Base-by-base conservation (phyloP, 2,113 vertebrate species). In the Nasalis larvatus region DNA sequence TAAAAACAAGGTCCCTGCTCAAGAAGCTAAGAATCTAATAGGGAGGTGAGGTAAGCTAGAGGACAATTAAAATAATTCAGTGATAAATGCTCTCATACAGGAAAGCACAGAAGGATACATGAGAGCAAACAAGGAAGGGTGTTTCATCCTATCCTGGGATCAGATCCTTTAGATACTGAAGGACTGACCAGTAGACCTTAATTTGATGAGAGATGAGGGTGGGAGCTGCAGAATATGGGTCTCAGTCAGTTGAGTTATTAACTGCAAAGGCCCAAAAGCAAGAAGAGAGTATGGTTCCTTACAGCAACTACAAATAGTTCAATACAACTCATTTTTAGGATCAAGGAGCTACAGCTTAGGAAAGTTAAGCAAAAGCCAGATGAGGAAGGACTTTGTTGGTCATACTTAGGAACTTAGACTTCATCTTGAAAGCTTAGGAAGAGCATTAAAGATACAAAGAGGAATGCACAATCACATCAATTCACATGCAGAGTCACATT, bases 21-120 rank as follows among this genome's bases (percentile, higher is more conserved):
- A 77, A 30, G n/a, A 95, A 89, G 88, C 42, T 63, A 90, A 96
- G 52, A 95, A 78, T 54, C n/a, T 91, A 95, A 49, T 21, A 40
- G 23, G 16, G 49, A 69, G 9, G 35, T 74, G 71, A 91, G 27
- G 13, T 52, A 85, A 91, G 30, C 32, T 86, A 88, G 60, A 60
- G 47, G 32, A 25, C 40, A 95, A 54, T 86, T 54, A 56, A 60
- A 95, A 58, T 40, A 84, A 89, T 63, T 92, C n/a, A 60, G 54
- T 4, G 21, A 91, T 84, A 93, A 91, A 49, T 58, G 52, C 42
- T 71, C 82, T 12, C 9, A 77, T 23, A 17, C 30, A 91, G 69
- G 47, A 63, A 81, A 76, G 14, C 80, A 95, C 13, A 95, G n/a
- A 32, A 89, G 25, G 8, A 71, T 5, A 14, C 49, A 58, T 42